Percentiles rank a stretch among this genome's conserved stretches.
Conservation (phyloP, 2,888 invertebrate species). For the Calameuta filiformis region DNA sequence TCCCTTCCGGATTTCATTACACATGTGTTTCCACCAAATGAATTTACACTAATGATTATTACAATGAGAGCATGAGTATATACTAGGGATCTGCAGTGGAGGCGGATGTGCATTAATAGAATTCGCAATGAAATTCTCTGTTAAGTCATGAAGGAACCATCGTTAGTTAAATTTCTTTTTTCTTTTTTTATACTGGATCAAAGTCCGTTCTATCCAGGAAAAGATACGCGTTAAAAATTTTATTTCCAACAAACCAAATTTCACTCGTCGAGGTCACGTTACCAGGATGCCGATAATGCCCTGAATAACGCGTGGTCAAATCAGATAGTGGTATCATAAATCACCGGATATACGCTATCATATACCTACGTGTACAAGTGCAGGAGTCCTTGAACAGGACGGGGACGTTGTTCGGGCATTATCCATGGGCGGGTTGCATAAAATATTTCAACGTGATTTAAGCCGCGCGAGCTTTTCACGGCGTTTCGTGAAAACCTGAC, state of each 20-base stretch:
- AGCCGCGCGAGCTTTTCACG: background rate
- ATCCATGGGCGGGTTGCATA: background rate
- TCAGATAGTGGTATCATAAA: slow-evolving; percentile 5
- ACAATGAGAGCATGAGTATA: background rate
- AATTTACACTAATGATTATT: background rate
- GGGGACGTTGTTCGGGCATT: slow-evolving; percentile 3
- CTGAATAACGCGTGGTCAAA: slow-evolving; percentile 4
- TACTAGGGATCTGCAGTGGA: background rate
- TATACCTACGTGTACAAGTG: background rate
- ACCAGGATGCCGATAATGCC: background rate
- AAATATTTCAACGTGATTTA: background rate
- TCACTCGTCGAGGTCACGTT: background rate
- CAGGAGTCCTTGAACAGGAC: slow-evolving; percentile 2
- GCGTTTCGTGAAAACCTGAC: background rate
- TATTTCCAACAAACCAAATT: background rate
- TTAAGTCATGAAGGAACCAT: background rate
- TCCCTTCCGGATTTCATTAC: background rate
- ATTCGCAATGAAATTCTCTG: background rate
- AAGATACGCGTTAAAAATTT: background rate
- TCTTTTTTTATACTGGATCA: background rate
- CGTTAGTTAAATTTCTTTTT: background rate
- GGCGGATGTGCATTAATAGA: background rate
- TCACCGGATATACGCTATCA: slow-evolving; percentile 3
- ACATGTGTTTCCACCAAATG: background rate
- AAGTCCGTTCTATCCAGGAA: background rate